Evolutionary conservation across 2,888 invertebrate species (phyloP).

Genomic region (Cantharis rufa): DNA sequence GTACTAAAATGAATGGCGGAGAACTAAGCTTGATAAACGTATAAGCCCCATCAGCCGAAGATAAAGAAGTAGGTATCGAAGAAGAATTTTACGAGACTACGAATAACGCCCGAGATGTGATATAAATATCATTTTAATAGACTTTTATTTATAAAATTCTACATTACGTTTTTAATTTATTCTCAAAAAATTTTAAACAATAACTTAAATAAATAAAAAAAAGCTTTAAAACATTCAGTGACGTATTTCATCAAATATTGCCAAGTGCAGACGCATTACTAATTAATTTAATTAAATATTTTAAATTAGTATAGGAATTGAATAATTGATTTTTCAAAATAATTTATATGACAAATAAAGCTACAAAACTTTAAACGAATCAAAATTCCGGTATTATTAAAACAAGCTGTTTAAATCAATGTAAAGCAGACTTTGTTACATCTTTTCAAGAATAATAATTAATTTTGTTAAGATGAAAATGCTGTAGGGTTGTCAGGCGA

Average conservation of each 20-base stretch:
- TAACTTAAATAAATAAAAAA: not conserved
- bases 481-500: conserved; percentile 11
- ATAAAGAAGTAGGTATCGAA: not conserved
- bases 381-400: not conserved
- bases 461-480: conserved; percentile 6
- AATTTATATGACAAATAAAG: not conserved
- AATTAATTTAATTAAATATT: not conserved
- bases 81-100: not conserved
- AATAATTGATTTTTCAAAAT: not conserved
- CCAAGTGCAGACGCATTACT: not conserved
- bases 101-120: not conserved
- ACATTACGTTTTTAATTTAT: not conserved
- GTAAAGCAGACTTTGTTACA: not conserved
- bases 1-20: not conserved
- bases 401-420: not conserved
- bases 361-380: not conserved
- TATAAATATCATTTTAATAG: not conserved
- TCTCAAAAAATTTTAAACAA: not conserved
- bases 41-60: not conserved
- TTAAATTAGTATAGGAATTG: not conserved
- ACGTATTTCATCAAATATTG: not conserved
- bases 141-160: not conserved
- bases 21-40: not conserved
- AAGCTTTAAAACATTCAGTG: not conserved
- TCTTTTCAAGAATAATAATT: conserved; percentile 2